Evolutionary conservation across 2,888 invertebrate genomes (phyloP).

Genomic region (Drosophila ustulata): DNA sequence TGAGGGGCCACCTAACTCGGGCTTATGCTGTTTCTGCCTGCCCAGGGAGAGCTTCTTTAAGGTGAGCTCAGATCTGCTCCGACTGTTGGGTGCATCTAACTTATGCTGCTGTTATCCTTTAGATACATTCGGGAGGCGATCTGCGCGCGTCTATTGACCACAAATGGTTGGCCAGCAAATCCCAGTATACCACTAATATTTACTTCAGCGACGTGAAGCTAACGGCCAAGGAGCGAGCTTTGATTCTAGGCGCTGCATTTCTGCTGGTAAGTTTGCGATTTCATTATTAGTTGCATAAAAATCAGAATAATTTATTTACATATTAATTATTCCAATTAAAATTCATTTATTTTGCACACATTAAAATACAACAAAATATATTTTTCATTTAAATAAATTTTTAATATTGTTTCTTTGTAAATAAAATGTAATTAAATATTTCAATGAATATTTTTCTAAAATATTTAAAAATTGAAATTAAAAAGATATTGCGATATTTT

Average conservation of each 20-base stretch:
- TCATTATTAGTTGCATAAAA: too few relatives aligned
- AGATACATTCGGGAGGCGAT: constrained; percentile 86
- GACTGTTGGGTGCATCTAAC: background rate
- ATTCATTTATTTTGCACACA: too few relatives aligned
- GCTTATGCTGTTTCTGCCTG: constrained; percentile 86
- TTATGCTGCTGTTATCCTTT: constrained; percentile 71
- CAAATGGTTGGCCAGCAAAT: constrained; percentile 89
- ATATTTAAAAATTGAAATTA: too few relatives aligned
- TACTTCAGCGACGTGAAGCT: constrained; percentile 90
- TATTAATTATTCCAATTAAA: too few relatives aligned
- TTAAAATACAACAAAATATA: background rate
- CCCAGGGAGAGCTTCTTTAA: constrained; percentile 82
- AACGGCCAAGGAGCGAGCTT: constrained; percentile 91
- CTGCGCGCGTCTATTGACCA: constrained; percentile 87
- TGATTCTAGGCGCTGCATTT: constrained; percentile 92
- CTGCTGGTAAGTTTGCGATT: constrained; percentile 88
- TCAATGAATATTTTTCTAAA: background rate
- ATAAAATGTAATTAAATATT: too few relatives aligned
- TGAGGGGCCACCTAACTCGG: constrained; percentile 88
- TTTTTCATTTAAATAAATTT: background rate
- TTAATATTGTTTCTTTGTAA: too few relatives aligned
- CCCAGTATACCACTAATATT: constrained; percentile 90
- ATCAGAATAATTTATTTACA: too few relatives aligned
- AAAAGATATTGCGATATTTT: too few relatives aligned
- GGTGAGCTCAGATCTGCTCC: constrained; percentile 35